phyloP scores from a whole-genome alignment of 2,797 vertebrate genomes.

The Propithecus deckenii region DNA sequence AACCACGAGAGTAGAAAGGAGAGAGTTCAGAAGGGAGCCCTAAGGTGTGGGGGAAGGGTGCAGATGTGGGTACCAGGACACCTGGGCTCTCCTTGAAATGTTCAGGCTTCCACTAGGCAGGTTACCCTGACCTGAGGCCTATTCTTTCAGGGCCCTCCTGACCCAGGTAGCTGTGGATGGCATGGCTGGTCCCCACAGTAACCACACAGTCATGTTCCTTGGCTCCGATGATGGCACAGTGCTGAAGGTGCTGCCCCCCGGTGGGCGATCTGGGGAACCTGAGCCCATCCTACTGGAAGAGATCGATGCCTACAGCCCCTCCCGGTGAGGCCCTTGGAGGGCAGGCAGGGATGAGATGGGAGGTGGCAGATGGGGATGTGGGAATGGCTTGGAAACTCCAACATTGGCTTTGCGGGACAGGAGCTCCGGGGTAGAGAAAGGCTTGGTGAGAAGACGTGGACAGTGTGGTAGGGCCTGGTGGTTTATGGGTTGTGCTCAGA shows the following conservation, averaged over 20 bases:
- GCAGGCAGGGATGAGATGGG: background rate
- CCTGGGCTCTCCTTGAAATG: background rate
- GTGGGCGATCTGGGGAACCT: slow-evolving; percentile 84
- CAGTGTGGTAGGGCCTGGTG: background rate
- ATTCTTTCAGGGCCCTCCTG: slow-evolving; percentile 87
- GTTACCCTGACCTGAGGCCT: slow-evolving; percentile 12
- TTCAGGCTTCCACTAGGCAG: background rate
- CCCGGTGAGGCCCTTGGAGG: slow-evolving; percentile 85
- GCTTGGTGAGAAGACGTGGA: background rate
- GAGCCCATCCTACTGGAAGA: slow-evolving; percentile 91
- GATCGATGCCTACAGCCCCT: slow-evolving; percentile 91
- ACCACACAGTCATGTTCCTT: slow-evolving; percentile 93
- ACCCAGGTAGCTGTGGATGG: slow-evolving; percentile 94
- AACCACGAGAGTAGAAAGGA: background rate
- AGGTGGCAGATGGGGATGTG: background rate
- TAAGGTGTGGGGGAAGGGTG: background rate
- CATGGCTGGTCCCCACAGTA: slow-evolving; percentile 88
- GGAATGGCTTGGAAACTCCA: background rate
- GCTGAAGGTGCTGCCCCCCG: slow-evolving; percentile 90
- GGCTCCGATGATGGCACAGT: slow-evolving; percentile 92
- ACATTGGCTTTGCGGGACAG: background rate
- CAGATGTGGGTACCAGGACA: background rate
- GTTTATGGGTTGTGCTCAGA: background rate
- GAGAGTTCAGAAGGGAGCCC: background rate
- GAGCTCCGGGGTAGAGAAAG: background rate